Percentiles rank a stretch among this genome's conserved stretches.
phyloP scores from a whole-genome alignment of 30 jellyfish, hydroid and myxozoan genomes.

The Aurelia aurita region DNA sequence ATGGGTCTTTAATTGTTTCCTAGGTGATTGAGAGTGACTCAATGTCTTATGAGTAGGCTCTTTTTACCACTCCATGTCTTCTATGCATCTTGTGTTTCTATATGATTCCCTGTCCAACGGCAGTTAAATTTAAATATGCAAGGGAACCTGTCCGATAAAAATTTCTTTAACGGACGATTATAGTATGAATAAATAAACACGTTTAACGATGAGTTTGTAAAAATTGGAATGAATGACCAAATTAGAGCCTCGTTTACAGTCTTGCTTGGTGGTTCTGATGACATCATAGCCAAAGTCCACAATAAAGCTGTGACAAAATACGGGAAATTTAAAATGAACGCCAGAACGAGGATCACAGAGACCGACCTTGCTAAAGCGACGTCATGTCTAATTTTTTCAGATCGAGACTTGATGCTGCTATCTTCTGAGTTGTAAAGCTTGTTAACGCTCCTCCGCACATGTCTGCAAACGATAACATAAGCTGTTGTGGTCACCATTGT shows the following conservation, averaged over 20 bases:
- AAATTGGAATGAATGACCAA: slow-evolving; percentile 44
- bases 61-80: too few species aligned
- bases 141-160: neutral
- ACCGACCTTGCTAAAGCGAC: slow-evolving; percentile 44
- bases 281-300: slow-evolving; percentile 39
- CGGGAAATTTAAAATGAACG: slow-evolving; percentile 1
- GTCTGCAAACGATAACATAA: slow-evolving; percentile 16
- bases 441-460: slow-evolving; percentile 39
- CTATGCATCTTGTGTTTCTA: too few species aligned
- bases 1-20: too few species aligned
- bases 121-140: neutral
- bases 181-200: slow-evolving; percentile 46
- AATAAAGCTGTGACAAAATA: slow-evolving; percentile 5
- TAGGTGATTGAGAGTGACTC: too few species aligned
- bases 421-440: slow-evolving; percentile 6
- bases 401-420: neutral
- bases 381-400: slow-evolving; percentile 37
- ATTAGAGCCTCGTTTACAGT: neutral
- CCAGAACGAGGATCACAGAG: neutral
- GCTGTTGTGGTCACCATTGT: neutral
- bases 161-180: slow-evolving; percentile 40
- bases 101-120: too few species aligned
- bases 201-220: slow-evolving; percentile 16
- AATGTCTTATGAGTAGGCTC: too few species aligned
- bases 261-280: neutral